Percentiles rank a stretch among this genome's conserved stretches.
These are phyloP conservation scores for Macrophya alboannulata DNA, from an alignment of 2,888 invertebrate species.

Conservation along the genomic window DNA sequence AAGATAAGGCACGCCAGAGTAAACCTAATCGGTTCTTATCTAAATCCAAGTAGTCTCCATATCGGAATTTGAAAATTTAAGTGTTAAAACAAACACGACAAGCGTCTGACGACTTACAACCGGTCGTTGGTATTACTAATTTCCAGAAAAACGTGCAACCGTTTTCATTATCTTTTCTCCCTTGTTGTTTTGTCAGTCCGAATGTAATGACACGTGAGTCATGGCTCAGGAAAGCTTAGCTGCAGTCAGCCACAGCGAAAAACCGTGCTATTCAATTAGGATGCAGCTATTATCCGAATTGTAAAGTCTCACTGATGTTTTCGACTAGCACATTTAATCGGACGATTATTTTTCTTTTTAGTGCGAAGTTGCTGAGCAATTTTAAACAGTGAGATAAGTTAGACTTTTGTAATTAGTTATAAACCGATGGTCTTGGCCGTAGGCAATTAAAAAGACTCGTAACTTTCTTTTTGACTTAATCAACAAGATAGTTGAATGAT, in stretches of 20 bases:
- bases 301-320: neutral
- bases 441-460: neutral
- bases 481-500: neutral
- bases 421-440: neutral
- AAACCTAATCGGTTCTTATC: neutral
- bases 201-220: neutral
- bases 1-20: neutral
- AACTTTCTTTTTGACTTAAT: neutral
- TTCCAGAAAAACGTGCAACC: neutral
- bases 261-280: neutral
- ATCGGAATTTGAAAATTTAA: neutral
- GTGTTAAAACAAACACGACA: neutral
- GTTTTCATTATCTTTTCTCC: neutral
- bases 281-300: neutral
- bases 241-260: neutral
- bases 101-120: neutral
- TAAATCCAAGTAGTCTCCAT: neutral
- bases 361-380: neutral
- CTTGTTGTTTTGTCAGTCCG: neutral
- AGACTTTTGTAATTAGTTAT: neutral
- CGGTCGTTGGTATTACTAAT: neutral
- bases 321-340: neutral
- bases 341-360: too few relatives aligned
- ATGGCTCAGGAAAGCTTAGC: neutral
- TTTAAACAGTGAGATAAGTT: neutral